These are phyloP conservation scores for Trypoxylon attenuatum DNA, from an alignment of 2,888 invertebrate genomes.

Conservation along the genomic window DNA sequence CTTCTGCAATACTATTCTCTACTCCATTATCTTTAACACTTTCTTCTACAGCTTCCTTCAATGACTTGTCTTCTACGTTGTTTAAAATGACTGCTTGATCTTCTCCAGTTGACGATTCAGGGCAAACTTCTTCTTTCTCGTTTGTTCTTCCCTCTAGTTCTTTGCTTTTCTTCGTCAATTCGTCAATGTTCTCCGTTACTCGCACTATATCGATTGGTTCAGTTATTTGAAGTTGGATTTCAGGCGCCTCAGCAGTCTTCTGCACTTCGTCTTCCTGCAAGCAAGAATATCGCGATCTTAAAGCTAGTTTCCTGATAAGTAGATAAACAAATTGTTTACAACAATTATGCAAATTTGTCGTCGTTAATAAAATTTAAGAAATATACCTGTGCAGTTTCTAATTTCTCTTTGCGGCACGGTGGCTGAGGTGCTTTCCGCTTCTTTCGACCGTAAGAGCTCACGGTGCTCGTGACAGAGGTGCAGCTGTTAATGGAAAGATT, in stretches of 20 bases:
- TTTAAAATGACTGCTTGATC: not conserved
- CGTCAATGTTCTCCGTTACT: conserved; percentile 60
- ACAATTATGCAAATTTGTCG: too few relatives aligned
- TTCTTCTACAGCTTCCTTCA: not conserved
- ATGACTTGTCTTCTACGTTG: not conserved
- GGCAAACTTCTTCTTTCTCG: conserved; percentile 8
- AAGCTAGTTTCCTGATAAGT: not conserved
- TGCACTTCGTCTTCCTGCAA: conserved; percentile 40
- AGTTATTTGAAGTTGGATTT: conserved; percentile 46
- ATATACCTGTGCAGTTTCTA: conserved; percentile 56
- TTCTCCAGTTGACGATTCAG: conserved; percentile 3
- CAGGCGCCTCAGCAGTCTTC: conserved; percentile 10
- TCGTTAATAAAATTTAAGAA: not conserved
- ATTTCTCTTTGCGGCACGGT: conserved; percentile 67
- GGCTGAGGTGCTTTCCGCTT: conserved; percentile 81
- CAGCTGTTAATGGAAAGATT: conserved; percentile 71
- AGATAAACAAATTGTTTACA: not conserved
- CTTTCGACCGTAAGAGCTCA: conserved; percentile 78
- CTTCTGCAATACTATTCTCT: not conserved
- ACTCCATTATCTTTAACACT: not conserved
- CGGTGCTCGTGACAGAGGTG: conserved; percentile 70
- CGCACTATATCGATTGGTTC: conserved; percentile 56
- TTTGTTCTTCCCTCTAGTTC: conserved; percentile 63
- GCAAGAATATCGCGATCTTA: not conserved
- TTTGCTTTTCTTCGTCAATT: conserved; percentile 56